phyloP scores from a whole-genome alignment of 2,797 vertebrate species.

The Mormyrops attenuatus region DNA sequence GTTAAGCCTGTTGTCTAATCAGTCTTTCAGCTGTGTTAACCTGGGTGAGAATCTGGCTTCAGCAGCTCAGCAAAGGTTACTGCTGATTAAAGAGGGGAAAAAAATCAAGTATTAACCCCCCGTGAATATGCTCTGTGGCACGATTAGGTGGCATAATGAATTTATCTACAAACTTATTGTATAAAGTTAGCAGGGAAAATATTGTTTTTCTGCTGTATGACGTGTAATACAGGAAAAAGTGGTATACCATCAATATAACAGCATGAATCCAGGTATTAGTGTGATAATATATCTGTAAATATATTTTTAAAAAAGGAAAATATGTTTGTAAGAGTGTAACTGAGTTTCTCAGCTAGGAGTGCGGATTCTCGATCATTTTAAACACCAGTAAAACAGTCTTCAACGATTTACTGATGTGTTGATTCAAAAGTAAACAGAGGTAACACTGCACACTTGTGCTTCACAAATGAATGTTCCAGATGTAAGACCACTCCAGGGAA shows the following conservation, averaged over 20 bases:
- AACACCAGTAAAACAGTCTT: conserved; percentile 4
- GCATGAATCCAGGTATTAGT: neutral
- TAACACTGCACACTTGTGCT: neutral
- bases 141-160: neutral
- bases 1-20: conserved; percentile 22
- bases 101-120: neutral
- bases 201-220: neutral
- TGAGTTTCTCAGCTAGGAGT: neutral
- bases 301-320: neutral
- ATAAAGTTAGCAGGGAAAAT: neutral
- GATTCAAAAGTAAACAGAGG: conserved; percentile 7
- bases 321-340: neutral
- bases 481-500: conserved; percentile 12
- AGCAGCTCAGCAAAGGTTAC: conserved; percentile 20
- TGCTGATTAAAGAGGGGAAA: conserved; percentile 11
- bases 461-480: conserved; percentile 27
- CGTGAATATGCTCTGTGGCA: neutral
- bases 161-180: neutral
- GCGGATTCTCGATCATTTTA: neutral
- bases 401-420: conserved; percentile 11
- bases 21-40: conserved; percentile 27
- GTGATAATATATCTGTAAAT: neutral
- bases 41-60: conserved; percentile 24
- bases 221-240: neutral
- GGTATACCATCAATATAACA: neutral